Base-by-base conservation (phyloP, 1,140 invertebrate genomes). In the Pectinophora gossypiella region DNA sequence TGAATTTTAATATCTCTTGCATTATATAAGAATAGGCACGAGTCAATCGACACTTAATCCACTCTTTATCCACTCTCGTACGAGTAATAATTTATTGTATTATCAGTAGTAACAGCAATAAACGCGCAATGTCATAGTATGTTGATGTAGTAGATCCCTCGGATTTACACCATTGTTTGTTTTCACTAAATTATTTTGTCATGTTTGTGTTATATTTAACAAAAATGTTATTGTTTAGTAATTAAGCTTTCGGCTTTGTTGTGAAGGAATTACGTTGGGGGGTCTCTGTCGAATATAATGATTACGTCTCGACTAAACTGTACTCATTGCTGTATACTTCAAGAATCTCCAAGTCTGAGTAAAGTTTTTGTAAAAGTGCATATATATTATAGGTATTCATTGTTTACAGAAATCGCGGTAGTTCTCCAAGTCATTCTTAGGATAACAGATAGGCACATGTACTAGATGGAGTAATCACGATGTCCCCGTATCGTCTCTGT, bases 281-380 rank as follows among this genome's bases (percentile, higher is more conserved):
- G 38, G 40, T 40, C 43, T 48, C 32, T 54, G 23, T 60, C 36
- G 23, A 32, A 52, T 55, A 13, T 7, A n/a, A 32, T 32, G 27
- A 47, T 59, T 45, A 50, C 68, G 72, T 79, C 70, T 82, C 76
- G 78, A 79, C 76, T 72, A 74, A 79, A 76, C 63, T 71, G 58
- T 61, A 19, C 22, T 59, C 51, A 55, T 43, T 16, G n/a, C 36
- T 40, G 36, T 40, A 40, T 40, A 55, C 53, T 66, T 56, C 32
- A 64, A 65, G 58, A 62, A 73, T 66, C 49, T 68, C 64, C 51
- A 77, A 77, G 68, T 74, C 70, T 76, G 68, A 76, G 55, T 64
- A 61, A 70, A 48, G 20, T 52, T 67, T 66, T 65, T 72, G 74
- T 71, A 62, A 64, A 57, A 64, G 48, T 56, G 56, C 76, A 69